Evolutionary conservation across 2,797 vertebrate genomes (phyloP), one percentile per base, ranked within the genome.

Genomic region (Odontamblyopus rebecca): DNA sequence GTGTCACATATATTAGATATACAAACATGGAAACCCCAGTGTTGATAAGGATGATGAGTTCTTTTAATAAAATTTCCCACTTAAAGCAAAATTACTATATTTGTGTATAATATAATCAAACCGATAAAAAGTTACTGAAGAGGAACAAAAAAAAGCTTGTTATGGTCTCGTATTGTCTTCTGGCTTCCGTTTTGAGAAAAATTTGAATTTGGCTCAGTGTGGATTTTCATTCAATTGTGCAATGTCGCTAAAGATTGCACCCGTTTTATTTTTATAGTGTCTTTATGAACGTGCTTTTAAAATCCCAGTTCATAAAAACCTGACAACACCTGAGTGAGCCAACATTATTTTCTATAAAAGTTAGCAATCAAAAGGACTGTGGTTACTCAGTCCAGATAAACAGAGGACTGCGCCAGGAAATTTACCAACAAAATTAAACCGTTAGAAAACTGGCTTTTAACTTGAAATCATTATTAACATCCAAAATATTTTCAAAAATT

Each of bases 1-100:
- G 23, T 38, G 35, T 82, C 83, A 77, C 77, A 66, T 72, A 74
- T 80, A 83, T 35, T 71, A 82, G 74, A 85, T 78, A 70, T 70
- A 76, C 18, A 38, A 38, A 48, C n/a, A 26, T n/a, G 81, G 80
- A 77, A 83, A 80, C 84, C 15, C 44, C 44, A 48, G 13, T 48
- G 13, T 16, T 48, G 44, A 15, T 48, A 48, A 48, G 12, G 44
- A 48, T 85, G 78, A 59, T 1, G 2, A 9, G 53, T 12, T 57
- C 3, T 26, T 26, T 27, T 26, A 57, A 44, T n/a, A 32, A 8
- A 18, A 35, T 11, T 23, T 1, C 35, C 19, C 11, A 23, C 2
- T n/a, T 41, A 13, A 12, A 23, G 11, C n/a, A 63, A 63, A 23
- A 63, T 19, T 5, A 29, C 6, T 15, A 8, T 32, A 32, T 32